Percentiles rank a stretch among this genome's conserved stretches.
These are phyloP conservation scores for Onychomys torridus DNA, from an alignment of 2,797 vertebrate genomes.

Conservation along the genomic window DNA sequence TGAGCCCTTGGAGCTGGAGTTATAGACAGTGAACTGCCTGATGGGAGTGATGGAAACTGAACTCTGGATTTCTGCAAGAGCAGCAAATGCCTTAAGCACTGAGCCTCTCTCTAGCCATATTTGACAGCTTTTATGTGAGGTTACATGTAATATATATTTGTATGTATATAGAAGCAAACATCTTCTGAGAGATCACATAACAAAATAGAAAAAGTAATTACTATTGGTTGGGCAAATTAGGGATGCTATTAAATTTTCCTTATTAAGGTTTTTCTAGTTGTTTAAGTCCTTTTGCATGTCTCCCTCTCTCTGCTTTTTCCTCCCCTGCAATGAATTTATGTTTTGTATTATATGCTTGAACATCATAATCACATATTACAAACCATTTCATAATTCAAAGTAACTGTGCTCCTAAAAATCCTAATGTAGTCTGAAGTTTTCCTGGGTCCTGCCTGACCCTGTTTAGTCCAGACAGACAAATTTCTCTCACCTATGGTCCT, in stretches of 20 bases:
- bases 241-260: background rate
- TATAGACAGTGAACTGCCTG: background rate
- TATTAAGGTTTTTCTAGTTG: background rate
- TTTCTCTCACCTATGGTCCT: too few species aligned
- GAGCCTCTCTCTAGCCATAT: background rate
- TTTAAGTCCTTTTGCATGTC: background rate
- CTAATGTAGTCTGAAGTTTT: too few species aligned
- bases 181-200: background rate
- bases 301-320: background rate
- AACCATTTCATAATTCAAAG: conserved; percentile 31
- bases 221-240: background rate
- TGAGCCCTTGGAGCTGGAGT: background rate
- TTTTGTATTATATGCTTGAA: background rate
- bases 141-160: background rate
- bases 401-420: background rate
- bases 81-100: background rate
- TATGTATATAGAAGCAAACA: conserved; percentile 11
- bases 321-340: background rate
- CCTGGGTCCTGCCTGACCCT: too few species aligned
- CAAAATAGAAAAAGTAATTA: conserved; percentile 48
- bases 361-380: background rate
- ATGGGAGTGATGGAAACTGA: background rate
- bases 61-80: background rate
- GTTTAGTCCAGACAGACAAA: too few species aligned
- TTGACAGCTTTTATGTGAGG: background rate